Conservation (phyloP, 1,140 invertebrate species). For the Drosophila serrata region DNA sequence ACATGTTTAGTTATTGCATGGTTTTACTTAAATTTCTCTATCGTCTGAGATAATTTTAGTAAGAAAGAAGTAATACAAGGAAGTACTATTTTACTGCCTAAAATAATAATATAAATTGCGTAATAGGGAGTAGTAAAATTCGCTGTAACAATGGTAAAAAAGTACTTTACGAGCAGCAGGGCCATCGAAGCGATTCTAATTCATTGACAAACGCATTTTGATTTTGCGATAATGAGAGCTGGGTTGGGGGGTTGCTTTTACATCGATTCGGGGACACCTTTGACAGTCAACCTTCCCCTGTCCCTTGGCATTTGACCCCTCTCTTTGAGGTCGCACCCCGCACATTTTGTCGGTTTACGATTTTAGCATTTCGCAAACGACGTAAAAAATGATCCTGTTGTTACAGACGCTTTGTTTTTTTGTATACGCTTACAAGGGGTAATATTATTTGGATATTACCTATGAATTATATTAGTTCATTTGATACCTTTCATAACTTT, state of each 20-base stretch:
- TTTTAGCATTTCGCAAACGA: slow-evolving; percentile 63
- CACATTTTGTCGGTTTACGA: slow-evolving; percentile 63
- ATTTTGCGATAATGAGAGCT: slow-evolving; percentile 73
- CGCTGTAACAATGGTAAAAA: slow-evolving; percentile 33
- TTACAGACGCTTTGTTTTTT: slow-evolving; percentile 8
- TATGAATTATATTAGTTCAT: too few relatives aligned
- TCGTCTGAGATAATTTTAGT: background rate
- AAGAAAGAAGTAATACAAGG: background rate
- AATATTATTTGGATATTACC: too few relatives aligned
- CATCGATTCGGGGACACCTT: slow-evolving; percentile 14
- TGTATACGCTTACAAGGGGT: background rate
- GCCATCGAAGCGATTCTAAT: slow-evolving; percentile 66
- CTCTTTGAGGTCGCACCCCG: slow-evolving; percentile 50
- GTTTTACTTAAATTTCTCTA: background rate
- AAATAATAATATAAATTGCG: slow-evolving; percentile 11
- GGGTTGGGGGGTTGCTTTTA: slow-evolving; percentile 14
- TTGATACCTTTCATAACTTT: too few relatives aligned
- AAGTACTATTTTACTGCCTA: background rate
- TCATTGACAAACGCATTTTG: slow-evolving; percentile 81
- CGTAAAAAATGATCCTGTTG: slow-evolving; percentile 42
- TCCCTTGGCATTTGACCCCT: slow-evolving; percentile 28
- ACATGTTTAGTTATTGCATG: slow-evolving; percentile 12
- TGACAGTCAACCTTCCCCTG: slow-evolving; percentile 38
- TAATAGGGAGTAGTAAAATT: slow-evolving; percentile 25
- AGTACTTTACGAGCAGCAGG: slow-evolving; percentile 36